These are phyloP conservation scores for Teinopalpus imperialis DNA, from an alignment of 2,888 invertebrate genomes.

Conservation along the genomic window DNA sequence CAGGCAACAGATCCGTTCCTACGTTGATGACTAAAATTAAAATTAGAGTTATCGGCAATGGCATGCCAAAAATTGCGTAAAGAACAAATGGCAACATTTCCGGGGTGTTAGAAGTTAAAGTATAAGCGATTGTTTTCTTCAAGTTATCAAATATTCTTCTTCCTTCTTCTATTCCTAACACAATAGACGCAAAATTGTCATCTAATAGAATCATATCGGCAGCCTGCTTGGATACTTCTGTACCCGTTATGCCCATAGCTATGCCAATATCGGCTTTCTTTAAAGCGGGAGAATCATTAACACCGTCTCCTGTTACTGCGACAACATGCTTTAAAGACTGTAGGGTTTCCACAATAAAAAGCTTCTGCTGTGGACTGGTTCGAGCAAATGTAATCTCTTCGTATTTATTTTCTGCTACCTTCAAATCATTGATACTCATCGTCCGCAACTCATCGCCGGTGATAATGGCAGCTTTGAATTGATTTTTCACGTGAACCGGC, in stretches of 20 bases:
- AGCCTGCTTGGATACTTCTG: conserved; percentile 92
- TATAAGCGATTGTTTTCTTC: conserved; percentile 93
- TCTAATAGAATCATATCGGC: conserved; percentile 95
- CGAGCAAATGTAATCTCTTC: conserved; percentile 89
- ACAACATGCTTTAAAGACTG: conserved; percentile 90
- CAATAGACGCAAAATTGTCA: conserved; percentile 94
- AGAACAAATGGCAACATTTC: conserved; percentile 92
- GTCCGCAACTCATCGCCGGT: conserved; percentile 81
- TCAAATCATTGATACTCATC: conserved; percentile 79
- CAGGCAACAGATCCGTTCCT: conserved; percentile 90
- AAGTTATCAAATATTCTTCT: conserved; percentile 92
- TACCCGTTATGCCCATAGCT: conserved; percentile 90
- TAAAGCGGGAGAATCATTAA: conserved; percentile 93
- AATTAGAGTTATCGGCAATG: conserved; percentile 84
- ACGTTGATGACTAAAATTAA: conserved; percentile 88
- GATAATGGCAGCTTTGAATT: conserved; percentile 63
- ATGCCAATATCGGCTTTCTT: conserved; percentile 93
- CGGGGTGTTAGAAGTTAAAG: conserved; percentile 91
- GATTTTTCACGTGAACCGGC: conserved; percentile 64
- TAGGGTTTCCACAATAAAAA: conserved; percentile 88
- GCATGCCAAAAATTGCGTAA: conserved; percentile 88
- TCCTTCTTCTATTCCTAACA: conserved; percentile 91
- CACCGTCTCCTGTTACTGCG: conserved; percentile 94
- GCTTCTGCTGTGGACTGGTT: conserved; percentile 86
- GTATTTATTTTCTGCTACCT: conserved; percentile 81